These are phyloP conservation scores for Nasonia longicornis DNA, from an alignment of 1,140 invertebrate species.

Conservation along the genomic window DNA sequence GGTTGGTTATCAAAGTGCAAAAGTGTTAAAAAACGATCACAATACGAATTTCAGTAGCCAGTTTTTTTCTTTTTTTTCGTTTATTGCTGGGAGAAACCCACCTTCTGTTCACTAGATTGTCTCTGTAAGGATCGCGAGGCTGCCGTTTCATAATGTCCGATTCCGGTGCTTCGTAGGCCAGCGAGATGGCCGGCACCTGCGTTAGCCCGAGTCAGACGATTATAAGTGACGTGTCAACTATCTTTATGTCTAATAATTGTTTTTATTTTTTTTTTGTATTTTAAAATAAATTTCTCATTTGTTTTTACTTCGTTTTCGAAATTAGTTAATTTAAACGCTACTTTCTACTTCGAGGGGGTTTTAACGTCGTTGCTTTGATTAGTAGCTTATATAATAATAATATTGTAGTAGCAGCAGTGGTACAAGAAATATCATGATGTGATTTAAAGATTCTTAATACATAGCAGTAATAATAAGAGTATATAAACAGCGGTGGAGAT, in stretches of 20 bases:
- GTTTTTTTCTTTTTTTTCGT: background rate
- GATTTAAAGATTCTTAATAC: background rate
- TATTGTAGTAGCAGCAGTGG: constrained; percentile 16
- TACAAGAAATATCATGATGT: constrained; percentile 25
- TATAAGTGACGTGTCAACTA: constrained; percentile 37
- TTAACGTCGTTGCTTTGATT: constrained; percentile 29
- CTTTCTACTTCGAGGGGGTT: background rate
- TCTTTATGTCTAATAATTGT: constrained; percentile 17
- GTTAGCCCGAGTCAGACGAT: constrained; percentile 42
- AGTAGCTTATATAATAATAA: constrained; percentile 25
- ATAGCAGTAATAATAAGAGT: constrained; percentile 22
- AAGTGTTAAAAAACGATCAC: constrained; percentile 26
- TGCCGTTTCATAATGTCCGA: constrained; percentile 97
- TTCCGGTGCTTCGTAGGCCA: constrained; percentile 96
- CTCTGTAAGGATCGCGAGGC: constrained; percentile 92
- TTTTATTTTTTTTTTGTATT: background rate
- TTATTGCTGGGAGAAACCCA: constrained; percentile 57
- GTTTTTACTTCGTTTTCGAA: background rate
- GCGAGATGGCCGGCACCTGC: constrained; percentile 94
- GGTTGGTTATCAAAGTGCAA: constrained; percentile 34
- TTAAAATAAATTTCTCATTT: background rate
- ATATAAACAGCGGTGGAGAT: constrained; percentile 1
- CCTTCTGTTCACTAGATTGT: constrained; percentile 96
- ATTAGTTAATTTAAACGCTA: background rate
- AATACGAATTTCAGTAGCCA: constrained; percentile 32